phyloP scores from a whole-genome alignment of 2,797 vertebrate genomes.

The Denticeps clupeoides region DNA sequence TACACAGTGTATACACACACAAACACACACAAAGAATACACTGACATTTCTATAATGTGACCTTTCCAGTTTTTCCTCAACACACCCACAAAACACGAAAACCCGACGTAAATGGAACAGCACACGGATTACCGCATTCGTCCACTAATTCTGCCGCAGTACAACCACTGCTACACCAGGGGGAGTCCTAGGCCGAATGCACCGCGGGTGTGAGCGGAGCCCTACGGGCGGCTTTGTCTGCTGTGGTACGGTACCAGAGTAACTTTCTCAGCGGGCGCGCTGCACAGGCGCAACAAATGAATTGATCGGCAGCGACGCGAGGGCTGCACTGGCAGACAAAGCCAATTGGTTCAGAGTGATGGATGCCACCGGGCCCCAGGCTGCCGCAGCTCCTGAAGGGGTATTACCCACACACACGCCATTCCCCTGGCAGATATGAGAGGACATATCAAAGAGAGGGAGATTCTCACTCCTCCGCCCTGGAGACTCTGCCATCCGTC shows the following conservation, averaged over 20 bases:
- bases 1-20: not conserved
- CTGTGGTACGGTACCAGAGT: no score
- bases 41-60: not conserved
- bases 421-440: not conserved
- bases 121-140: not conserved
- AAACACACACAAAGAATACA: no score
- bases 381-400: not conserved
- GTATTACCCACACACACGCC: not conserved
- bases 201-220: not conserved
- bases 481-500: not conserved
- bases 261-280: no score
- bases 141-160: not conserved
- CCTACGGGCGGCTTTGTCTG: no score
- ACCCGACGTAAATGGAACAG: not conserved
- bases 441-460: not conserved
- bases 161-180: conserved; percentile 6
- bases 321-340: not conserved
- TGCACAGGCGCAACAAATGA: not conserved
- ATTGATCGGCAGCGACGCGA: not conserved
- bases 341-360: not conserved
- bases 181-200: conserved; percentile 14
- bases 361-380: conserved; percentile 2
- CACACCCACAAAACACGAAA: no score
- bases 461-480: not conserved
- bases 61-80: no score